A percentile compares a stretch with the other conserved stretches of the same genome.
These are phyloP conservation scores for Struthidea cinerea DNA, from an alignment of 2,113 vertebrate genomes.

Conservation along the genomic window DNA sequence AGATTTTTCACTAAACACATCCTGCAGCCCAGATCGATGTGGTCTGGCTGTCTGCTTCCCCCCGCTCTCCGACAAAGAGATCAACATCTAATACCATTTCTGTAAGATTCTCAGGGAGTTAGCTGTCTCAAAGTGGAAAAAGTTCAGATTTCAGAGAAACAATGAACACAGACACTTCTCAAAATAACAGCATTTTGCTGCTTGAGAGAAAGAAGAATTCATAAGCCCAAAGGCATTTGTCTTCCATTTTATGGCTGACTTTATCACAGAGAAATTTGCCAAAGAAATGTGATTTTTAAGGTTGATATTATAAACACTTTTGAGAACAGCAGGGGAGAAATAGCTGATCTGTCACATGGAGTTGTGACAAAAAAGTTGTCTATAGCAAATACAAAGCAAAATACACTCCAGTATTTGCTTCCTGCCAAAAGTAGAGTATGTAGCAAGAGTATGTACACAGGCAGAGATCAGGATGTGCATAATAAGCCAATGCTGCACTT, in stretches of 20 bases:
- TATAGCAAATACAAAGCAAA: not conserved
- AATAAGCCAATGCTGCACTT: not conserved
- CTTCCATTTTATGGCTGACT: not conserved
- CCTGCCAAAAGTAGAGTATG: not conserved
- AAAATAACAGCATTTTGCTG: conserved; percentile 21
- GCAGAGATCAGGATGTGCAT: not conserved
- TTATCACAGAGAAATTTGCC: conserved; percentile 15
- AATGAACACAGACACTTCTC: conserved; percentile 9
- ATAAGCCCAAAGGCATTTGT: conserved; percentile 29
- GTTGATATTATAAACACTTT: not conserved
- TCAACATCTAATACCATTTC: not conserved
- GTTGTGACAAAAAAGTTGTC: not conserved
- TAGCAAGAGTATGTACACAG: not conserved
- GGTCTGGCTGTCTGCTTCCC: not conserved
- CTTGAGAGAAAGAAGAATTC: not conserved
- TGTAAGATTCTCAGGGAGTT: conserved; percentile 18
- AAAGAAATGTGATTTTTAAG: conserved; percentile 26
- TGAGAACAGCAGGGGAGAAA: not conserved
- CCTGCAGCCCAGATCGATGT: not conserved
- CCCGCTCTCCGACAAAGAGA: not conserved
- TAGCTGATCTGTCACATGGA: not conserved
- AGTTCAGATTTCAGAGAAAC: conserved; percentile 63
- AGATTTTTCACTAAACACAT: conserved; percentile 5
- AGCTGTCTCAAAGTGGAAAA: conserved; percentile 18
- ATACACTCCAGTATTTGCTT: not conserved